Evolutionary conservation across 2,113 vertebrate species (phyloP).

Genomic region (Onychostruthus taczanowskii): DNA sequence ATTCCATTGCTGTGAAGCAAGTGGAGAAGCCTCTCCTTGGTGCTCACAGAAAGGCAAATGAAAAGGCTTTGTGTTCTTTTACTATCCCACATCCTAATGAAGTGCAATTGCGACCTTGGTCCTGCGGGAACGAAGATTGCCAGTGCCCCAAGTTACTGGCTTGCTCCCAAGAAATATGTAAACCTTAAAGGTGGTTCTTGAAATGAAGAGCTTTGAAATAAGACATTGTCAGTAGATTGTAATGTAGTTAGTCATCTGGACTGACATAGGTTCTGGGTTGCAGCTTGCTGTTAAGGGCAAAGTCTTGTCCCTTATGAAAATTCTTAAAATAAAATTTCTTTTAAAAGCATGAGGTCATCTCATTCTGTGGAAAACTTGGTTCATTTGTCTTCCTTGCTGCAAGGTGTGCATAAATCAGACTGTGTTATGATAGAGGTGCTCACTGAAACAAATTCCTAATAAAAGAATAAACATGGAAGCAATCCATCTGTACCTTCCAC

Average conservation of each 20-base stretch:
- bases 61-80: not conserved
- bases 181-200: not conserved
- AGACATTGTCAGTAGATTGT: not conserved
- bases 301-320: not conserved
- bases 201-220: not conserved
- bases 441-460: constrained; percentile 37
- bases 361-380: not conserved
- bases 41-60: not conserved
- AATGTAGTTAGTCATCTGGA: not conserved
- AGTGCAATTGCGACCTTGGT: not conserved
- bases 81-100: not conserved
- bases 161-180: not conserved
- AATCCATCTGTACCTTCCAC: constrained; percentile 16
- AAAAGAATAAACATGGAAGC: constrained; percentile 46
- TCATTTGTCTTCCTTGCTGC: not conserved
- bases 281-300: not conserved
- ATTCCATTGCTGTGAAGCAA: not conserved
- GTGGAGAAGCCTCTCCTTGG: not conserved
- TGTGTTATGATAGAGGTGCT: constrained; percentile 42
- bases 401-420: constrained; percentile 46
- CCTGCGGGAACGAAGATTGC: not conserved
- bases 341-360: constrained; percentile 13
- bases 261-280: not conserved
- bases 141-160: not conserved
- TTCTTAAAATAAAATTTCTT: not conserved